Percentiles rank a stretch among this genome's conserved stretches.
Evolutionary conservation across 2,888 invertebrate species (phyloP).

Genomic region (Malacosoma neustria): DNA sequence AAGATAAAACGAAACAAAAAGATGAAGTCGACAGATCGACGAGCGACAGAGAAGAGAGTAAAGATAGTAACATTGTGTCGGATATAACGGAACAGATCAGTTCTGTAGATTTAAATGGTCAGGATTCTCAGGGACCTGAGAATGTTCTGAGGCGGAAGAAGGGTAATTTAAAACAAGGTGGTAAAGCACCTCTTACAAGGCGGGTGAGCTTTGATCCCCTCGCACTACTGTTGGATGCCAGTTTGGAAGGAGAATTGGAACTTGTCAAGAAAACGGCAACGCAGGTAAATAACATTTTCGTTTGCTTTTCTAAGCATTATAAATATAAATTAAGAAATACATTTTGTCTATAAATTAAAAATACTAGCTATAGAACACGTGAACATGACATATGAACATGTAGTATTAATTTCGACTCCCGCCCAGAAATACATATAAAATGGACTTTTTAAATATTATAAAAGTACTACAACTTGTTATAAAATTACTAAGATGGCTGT

Average conservation of each 20-base stretch:
- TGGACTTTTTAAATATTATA: too few relatives aligned
- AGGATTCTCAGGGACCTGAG: conserved; percentile 72
- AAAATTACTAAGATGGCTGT: too few relatives aligned
- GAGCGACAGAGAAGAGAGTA: conserved; percentile 57
- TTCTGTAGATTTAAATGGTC: conserved; percentile 67
- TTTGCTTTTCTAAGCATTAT: too few relatives aligned
- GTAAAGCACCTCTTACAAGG: conserved; percentile 83
- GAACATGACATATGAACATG: too few relatives aligned
- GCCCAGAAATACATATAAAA: too few relatives aligned
- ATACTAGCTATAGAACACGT: too few relatives aligned
- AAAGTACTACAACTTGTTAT: too few relatives aligned
- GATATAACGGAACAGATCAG: conserved; percentile 68
- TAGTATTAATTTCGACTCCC: too few relatives aligned
- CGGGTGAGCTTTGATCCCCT: conserved; percentile 98
- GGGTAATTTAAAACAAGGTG: conserved; percentile 85
- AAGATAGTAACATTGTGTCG: conserved; percentile 43
- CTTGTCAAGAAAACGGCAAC: conserved; percentile 96
- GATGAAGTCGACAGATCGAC: conserved; percentile 62
- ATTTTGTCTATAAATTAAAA: too few relatives aligned
- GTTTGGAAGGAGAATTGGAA: conserved; percentile 97
- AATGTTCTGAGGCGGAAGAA: conserved; percentile 81
- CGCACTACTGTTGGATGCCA: conserved; percentile 96
- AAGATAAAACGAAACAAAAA: conserved; percentile 45
- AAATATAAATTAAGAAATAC: too few relatives aligned
- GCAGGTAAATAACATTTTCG: conserved; percentile 78